Conservation (phyloP, 1,140 invertebrate species). For the Drosophila takahashii region DNA sequence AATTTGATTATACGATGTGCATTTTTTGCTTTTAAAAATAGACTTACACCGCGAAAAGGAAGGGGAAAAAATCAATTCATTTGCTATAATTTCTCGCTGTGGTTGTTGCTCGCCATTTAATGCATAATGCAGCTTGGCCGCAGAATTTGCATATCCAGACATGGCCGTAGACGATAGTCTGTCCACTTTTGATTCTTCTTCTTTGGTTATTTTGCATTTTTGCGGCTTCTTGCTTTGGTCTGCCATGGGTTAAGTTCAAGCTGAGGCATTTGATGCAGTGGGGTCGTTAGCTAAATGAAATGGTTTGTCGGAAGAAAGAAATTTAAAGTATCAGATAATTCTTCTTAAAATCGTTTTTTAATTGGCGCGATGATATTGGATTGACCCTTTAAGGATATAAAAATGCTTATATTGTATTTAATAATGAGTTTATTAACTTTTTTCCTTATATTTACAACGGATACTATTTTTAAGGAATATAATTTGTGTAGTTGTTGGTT, state of each 20-base stretch:
- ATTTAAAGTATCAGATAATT: no score
- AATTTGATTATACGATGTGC: constrained; percentile 47
- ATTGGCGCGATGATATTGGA: no score
- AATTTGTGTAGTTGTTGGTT: no score
- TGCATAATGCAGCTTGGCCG: constrained; percentile 62
- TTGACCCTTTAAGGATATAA: no score
- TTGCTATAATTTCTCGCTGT: constrained; percentile 44
- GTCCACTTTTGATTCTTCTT: constrained; percentile 19
- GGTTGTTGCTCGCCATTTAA: constrained; percentile 3
- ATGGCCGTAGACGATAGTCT: constrained; percentile 20
- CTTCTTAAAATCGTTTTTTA: no score
- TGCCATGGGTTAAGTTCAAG: constrained; percentile 52
- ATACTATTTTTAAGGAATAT: no score
- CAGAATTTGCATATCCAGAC: constrained; percentile 67
- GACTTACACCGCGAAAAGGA: constrained; percentile 13
- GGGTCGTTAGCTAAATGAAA: constrained; percentile 1
- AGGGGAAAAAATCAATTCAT: constrained; percentile 51
- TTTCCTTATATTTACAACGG: no score
- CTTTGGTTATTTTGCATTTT: constrained; percentile 35
- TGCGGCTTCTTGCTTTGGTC: constrained; percentile 39
- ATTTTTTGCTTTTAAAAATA: constrained; percentile 54
- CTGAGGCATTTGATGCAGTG: constrained; percentile 1
- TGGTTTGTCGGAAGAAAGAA: background rate
- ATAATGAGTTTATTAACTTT: no score
- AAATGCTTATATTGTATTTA: no score